Percentiles rank a stretch among this genome's conserved stretches.
phyloP scores from a whole-genome alignment of 1,140 invertebrate species.

The Tetragonula clypearis region DNA sequence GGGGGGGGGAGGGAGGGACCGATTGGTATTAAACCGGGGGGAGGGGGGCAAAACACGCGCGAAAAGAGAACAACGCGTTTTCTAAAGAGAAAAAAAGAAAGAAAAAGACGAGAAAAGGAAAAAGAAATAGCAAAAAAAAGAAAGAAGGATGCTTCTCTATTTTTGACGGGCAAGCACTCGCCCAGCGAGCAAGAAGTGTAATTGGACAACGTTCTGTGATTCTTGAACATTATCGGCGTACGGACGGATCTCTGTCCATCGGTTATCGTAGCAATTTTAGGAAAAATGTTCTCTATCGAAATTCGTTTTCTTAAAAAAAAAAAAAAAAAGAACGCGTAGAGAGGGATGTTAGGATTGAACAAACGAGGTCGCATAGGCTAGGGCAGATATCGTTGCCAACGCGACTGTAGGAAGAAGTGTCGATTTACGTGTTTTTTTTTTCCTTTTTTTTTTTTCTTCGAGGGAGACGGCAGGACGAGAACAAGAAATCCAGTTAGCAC shows the following conservation, averaged over 20 bases:
- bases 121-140: too few species aligned
- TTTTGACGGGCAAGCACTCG: slow-evolving; percentile 6
- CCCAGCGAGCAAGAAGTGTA: not conserved
- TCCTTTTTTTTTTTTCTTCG: slow-evolving; percentile 16
- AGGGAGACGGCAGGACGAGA: slow-evolving; percentile 53
- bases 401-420: slow-evolving; percentile 54
- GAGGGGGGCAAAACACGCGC: not conserved
- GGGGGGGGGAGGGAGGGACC: not conserved
- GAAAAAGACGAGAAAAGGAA: not conserved
- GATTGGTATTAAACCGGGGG: not conserved
- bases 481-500: slow-evolving; percentile 13
- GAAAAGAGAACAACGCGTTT: not conserved
- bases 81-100: not conserved
- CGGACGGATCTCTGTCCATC: not conserved
- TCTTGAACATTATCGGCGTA: slow-evolving; percentile 21
- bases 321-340: not conserved
- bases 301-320: not conserved
- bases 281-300: slow-evolving; percentile 15
- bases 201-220: slow-evolving; percentile 36
- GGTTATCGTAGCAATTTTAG: slow-evolving; percentile 23
- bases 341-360: not conserved
- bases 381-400: slow-evolving; percentile 61
- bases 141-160: slow-evolving; percentile 21
- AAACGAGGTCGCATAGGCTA: slow-evolving; percentile 42
- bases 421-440: slow-evolving; percentile 50